phyloP scores from a whole-genome alignment of 2,797 vertebrate genomes.

The Myoxocephalus aenaeus region DNA sequence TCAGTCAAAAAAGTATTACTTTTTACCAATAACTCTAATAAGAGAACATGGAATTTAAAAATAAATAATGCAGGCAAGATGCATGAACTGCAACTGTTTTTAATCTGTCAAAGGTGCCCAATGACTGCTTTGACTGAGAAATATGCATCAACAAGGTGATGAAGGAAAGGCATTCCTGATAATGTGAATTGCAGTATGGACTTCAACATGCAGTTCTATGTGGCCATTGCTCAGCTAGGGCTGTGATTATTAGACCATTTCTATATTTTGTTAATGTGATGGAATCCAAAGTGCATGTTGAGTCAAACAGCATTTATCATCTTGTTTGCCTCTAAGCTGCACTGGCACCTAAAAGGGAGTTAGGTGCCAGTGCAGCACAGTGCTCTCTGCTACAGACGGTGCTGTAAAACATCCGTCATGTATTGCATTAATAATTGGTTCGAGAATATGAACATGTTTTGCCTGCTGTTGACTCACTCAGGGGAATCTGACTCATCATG shows the following conservation, averaged over 20 bases:
- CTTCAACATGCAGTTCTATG: slow-evolving; percentile 1
- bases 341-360: background rate
- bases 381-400: slow-evolving; percentile 1
- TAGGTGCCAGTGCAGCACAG: background rate
- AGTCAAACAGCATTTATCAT: slow-evolving; percentile 47
- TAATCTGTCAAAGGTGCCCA: background rate
- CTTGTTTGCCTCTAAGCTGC: slow-evolving; percentile 27
- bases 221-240: slow-evolving; percentile 26
- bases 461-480: background rate
- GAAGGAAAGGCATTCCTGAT: slow-evolving; percentile 55
- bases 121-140: slow-evolving; percentile 3
- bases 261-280: slow-evolving; percentile 75
- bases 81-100: background rate
- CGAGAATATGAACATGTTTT: slow-evolving; percentile 20
- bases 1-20: background rate
- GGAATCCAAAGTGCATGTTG: slow-evolving; percentile 36
- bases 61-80: background rate
- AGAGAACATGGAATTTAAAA: background rate
- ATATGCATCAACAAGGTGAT: slow-evolving; percentile 56
- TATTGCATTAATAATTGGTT: slow-evolving; percentile 37
- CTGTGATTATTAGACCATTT: slow-evolving; percentile 74
- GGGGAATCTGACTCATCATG: slow-evolving; percentile 10
- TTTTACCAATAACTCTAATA: background rate
- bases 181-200: slow-evolving; percentile 64
- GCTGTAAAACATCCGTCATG: slow-evolving; percentile 34